Evolutionary conservation across 2,797 vertebrate genomes (phyloP).

Genomic region (Scyliorhinus canicula): DNA sequence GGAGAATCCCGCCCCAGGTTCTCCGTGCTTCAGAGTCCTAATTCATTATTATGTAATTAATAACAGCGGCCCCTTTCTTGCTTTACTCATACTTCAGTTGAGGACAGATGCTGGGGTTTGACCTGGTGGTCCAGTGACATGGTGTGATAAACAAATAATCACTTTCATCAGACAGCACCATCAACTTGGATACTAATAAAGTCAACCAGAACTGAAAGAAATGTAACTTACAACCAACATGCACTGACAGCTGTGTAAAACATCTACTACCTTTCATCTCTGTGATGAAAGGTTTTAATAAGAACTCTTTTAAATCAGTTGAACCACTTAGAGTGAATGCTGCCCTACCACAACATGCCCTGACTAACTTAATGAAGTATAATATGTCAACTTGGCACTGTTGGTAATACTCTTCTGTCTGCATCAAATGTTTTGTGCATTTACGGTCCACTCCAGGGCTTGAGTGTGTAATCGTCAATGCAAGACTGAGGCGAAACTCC

Average conservation of each 20-base stretch:
- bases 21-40: not conserved
- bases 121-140: constrained; percentile 39
- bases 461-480: no score
- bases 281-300: not conserved
- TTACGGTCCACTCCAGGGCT: not conserved
- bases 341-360: not conserved
- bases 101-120: constrained; percentile 39
- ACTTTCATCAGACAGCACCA: constrained; percentile 28
- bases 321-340: not conserved
- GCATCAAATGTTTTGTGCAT: not conserved
- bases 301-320: not conserved
- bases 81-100: constrained; percentile 40
- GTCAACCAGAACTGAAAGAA: not conserved
- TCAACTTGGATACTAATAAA: not conserved
- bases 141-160: constrained; percentile 39
- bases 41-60: no score
- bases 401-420: not conserved
- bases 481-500: no score
- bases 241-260: not conserved
- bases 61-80: not conserved
- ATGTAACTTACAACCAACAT: not conserved
- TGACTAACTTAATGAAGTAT: not conserved
- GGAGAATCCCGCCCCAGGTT: no score
- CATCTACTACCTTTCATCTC: not conserved
- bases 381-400: not conserved